Evolutionary conservation across 2,113 vertebrate genomes (phyloP).

Genomic region (Pseudopipra pipra): DNA sequence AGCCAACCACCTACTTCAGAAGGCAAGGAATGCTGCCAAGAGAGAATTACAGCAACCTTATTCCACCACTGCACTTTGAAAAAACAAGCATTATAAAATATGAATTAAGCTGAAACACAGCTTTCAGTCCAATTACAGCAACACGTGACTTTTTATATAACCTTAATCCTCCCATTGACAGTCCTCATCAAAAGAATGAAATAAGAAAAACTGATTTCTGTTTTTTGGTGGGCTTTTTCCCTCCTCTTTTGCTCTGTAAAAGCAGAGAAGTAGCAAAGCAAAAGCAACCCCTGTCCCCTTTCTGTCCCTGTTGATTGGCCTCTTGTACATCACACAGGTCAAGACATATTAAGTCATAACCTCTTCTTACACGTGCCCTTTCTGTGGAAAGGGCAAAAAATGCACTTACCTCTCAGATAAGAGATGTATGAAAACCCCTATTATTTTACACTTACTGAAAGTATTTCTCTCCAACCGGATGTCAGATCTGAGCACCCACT

Average conservation of each 20-base stretch:
- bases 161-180: neutral
- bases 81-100: neutral
- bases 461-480: neutral
- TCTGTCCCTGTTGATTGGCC: neutral
- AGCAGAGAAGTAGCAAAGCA: neutral
- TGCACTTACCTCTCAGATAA: neutral
- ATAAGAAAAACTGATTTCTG: neutral
- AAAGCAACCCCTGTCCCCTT: neutral
- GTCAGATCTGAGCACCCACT: neutral
- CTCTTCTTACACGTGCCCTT: neutral
- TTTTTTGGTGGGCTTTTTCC: neutral
- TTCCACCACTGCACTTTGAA: neutral
- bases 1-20: constrained; percentile 25
- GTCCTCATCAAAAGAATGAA: neutral
- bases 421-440: neutral
- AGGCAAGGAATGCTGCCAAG: neutral
- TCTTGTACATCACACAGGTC: neutral
- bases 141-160: neutral
- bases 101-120: neutral
- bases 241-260: neutral
- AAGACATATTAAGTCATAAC: neutral
- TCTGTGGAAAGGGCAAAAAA: neutral
- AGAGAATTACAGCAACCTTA: neutral
- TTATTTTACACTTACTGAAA: neutral
- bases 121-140: neutral